Conservation (phyloP, 1,140 invertebrate genomes). For the Meloidogyne exigua region DNA sequence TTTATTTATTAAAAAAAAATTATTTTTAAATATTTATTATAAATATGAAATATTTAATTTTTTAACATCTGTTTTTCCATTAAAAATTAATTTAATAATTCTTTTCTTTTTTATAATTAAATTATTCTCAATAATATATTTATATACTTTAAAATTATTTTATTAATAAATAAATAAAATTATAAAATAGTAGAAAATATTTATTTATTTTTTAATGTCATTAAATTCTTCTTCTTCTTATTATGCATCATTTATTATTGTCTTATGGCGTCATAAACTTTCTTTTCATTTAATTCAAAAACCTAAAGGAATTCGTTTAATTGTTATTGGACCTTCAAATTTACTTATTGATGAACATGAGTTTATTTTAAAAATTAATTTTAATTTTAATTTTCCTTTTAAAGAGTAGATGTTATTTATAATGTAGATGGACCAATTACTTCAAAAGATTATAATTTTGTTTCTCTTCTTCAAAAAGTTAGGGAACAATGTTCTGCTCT, state of each 20-base stretch:
- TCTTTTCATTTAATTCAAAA: slow-evolving; percentile 17
- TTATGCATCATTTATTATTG: slow-evolving; percentile 23
- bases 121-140: too few relatives aligned
- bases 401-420: slow-evolving; percentile 34
- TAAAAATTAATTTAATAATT: too few relatives aligned
- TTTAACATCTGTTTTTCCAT: too few relatives aligned
- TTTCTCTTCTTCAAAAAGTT: slow-evolving; percentile 42
- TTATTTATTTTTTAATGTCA: too few relatives aligned
- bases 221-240: neutral
- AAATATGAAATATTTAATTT: too few relatives aligned
- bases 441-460: slow-evolving; percentile 36
- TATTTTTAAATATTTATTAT: too few relatives aligned
- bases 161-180: too few relatives aligned
- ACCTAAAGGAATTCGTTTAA: slow-evolving; percentile 16
- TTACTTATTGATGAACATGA: slow-evolving; percentile 29
- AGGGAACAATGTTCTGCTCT: slow-evolving; percentile 42
- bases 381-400: neutral
- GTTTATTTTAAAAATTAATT: slow-evolving; percentile 17
- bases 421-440: slow-evolving; percentile 43
- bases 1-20: neutral
- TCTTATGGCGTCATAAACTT: slow-evolving; percentile 27
- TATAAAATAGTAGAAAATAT: too few relatives aligned
- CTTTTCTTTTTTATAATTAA: too few relatives aligned
- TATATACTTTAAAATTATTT: too few relatives aligned
- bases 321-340: slow-evolving; percentile 30